Base-by-base conservation (phyloP, 2,113 vertebrate species). In the Charadrius vociferus region DNA sequence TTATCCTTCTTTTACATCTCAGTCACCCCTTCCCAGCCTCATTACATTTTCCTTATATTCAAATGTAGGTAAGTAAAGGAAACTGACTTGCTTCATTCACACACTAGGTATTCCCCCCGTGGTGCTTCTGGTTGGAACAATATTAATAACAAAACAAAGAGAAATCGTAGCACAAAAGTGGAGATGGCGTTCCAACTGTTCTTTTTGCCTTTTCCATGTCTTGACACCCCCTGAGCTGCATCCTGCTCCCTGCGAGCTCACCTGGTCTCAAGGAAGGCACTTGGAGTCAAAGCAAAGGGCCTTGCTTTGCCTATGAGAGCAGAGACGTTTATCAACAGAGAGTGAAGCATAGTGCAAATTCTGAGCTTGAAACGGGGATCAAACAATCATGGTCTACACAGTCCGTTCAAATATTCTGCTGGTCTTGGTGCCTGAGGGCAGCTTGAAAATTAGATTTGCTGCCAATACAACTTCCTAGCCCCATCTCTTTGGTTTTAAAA, bases 401-500 rank as follows among this genome's bases (percentile, higher is more conserved):
- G 22, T 34, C 50, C 16, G 90, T 96, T 96, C 49, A 50, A 50
- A 50, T 50, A 50, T 50, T 50, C 53, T 86, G 41, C 53, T 90
- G 47, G 58, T 66, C 21, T 68, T 58, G 29, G 37, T 55, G 45
- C 71, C 59, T 43, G 47, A 91, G 50, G 71, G 59, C 26, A 81
- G 53, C 63, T 86, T 93, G 41, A 71, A 94, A 94, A 94, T 81
- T 86, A 91, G 71, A 45, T 93, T 90, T 94, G 12, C 63, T 92
- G 47, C 41, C 84, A 63, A 34, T 71, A 52, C 24, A 59, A 55
- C 50, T 23, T 20, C 27, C 65, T 6, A 73, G 5, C 14, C 58
- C 14, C 24, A 55, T 80, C 29, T 61, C 37, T 91, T 94, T 74
- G 53, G 34, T 77, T 96, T 86, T 90, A 90, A 91, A 95, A 96